Conservation (phyloP, 2,797 vertebrate genomes). For the Danio tinwini region DNA sequence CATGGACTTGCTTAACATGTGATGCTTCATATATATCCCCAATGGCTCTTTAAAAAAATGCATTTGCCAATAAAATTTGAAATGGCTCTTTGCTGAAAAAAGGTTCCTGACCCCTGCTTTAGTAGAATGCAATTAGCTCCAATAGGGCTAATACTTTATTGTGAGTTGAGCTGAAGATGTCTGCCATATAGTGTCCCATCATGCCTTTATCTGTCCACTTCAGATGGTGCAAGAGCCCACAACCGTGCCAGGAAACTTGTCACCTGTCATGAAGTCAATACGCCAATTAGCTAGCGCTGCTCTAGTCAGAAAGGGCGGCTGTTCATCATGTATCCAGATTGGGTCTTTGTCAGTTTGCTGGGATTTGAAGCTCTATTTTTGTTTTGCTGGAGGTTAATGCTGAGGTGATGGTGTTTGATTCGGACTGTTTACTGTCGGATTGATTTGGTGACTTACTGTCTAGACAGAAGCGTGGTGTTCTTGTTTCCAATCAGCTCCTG, state of each 20-base stretch:
- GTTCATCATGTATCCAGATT: slow-evolving; percentile 14
- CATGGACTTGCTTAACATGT: too few relatives aligned
- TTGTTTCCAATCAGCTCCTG: slow-evolving; percentile 5
- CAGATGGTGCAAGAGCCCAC: slow-evolving; percentile 37
- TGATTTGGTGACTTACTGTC: slow-evolving; percentile 35
- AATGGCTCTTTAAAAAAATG: too few relatives aligned
- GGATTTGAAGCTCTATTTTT: neutral
- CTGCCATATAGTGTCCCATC: neutral
- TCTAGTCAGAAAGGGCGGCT: neutral
- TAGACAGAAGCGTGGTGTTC: neutral
- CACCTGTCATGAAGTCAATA: slow-evolving; percentile 46
- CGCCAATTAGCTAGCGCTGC: slow-evolving; percentile 47
- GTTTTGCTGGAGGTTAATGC: slow-evolving; percentile 13
- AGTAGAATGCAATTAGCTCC: neutral
- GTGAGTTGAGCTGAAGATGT: neutral
- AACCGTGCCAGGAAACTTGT: slow-evolving; percentile 28
- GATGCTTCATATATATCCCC: too few relatives aligned
- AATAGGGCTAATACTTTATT: neutral
- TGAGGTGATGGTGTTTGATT: slow-evolving; percentile 13
- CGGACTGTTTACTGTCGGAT: neutral
- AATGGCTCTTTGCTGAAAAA: too few relatives aligned
- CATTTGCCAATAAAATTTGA: too few relatives aligned
- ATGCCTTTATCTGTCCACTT: slow-evolving; percentile 29
- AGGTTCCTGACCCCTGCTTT: too few relatives aligned
- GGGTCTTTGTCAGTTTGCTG: slow-evolving; percentile 33